Evolutionary conservation across 2,888 invertebrate species (phyloP), one percentile per base, ranked within the genome.

Genomic region (Julus scandinavius): DNA sequence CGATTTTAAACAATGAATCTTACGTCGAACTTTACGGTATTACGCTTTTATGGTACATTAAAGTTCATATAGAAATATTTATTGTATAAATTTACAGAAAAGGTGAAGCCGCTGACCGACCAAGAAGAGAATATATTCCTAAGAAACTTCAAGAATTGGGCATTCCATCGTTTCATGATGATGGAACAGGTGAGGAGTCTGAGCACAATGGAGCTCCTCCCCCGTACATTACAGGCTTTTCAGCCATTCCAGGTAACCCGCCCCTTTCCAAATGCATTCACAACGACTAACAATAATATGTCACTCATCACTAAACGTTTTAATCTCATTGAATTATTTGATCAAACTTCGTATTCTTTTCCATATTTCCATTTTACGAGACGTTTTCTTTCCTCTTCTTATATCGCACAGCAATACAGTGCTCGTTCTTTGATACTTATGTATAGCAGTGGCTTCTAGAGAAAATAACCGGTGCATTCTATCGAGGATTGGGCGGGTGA

Each of bases 71-170:
- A 20, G 17, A 7, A 58, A 72, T 87, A 20, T 38, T 87, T 85
- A n/a, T 49, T 87, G 41, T 45, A 29, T 29, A 54, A 29, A 45
- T 85, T 93, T 92, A 17, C 92, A 97, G 97, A 94, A 96, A 96
- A 93, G 96, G 97, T 91, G 97, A 97, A 93, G 97, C 97, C 89
- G 96, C 96, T 91, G 95, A 94, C 93, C 96, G 97, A 93, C 97
- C 97, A 90, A 97, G 97, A 94, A 92, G 95, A 93, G 97, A 97
- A 93, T 98, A 97, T 93, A 95, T 96, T 91, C 97, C 98, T 91
- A 98, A 97, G 94, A 96, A 97, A 89, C 94, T 98, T 91, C 89
- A 91, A 86, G 91, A 91, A 89, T 89, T 91, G 89, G 90, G 91
- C 40, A 90, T 91, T 87, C 90, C 90, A 20, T 89, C 90, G 50